phyloP scores from a whole-genome alignment of 23 tunicate genomes.

The Styela clava region DNA sequence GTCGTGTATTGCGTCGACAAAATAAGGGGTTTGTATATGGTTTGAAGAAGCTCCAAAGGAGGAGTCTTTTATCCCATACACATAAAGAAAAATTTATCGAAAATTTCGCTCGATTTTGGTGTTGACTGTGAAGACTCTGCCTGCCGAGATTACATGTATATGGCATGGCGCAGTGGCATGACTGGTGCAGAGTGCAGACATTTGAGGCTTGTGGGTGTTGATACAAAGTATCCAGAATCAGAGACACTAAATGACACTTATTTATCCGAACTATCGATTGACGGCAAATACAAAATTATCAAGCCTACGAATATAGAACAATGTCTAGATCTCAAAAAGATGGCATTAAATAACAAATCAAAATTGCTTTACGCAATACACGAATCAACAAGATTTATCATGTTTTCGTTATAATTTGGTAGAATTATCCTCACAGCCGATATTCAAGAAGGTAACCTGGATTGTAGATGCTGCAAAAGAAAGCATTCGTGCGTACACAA shows the following conservation, averaged over 20 bases:
- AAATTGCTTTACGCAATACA: not conserved
- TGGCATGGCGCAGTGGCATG: conserved; percentile 18
- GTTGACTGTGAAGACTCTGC: not conserved
- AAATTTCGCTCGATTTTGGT: not conserved
- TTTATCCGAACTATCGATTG: not conserved
- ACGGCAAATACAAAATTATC: not conserved
- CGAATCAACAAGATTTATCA: not conserved
- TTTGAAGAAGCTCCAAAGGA: not conserved
- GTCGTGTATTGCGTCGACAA: conserved; percentile 1
- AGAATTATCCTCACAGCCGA: conserved; percentile 23
- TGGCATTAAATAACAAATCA: not conserved
- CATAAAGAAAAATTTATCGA: not conserved
- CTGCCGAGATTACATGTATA: conserved; percentile 18
- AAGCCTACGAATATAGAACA: not conserved
- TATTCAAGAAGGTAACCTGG: not conserved
- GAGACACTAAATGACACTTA: too few species aligned
- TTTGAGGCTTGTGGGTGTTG: not conserved
- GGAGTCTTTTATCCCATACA: not conserved
- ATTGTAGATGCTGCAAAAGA: conserved; percentile 18
- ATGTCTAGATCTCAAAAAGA: not conserved
- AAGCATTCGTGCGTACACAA: conserved; percentile 16
- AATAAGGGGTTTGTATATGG: not conserved
- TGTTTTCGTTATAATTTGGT: conserved; percentile 5
- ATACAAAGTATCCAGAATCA: not conserved
- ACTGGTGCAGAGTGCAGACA: conserved; percentile 14